These are phyloP conservation scores for Holothuria leucospilota DNA, from an alignment of 53 echinoderm and acorn worm genomes.

Conservation along the genomic window DNA sequence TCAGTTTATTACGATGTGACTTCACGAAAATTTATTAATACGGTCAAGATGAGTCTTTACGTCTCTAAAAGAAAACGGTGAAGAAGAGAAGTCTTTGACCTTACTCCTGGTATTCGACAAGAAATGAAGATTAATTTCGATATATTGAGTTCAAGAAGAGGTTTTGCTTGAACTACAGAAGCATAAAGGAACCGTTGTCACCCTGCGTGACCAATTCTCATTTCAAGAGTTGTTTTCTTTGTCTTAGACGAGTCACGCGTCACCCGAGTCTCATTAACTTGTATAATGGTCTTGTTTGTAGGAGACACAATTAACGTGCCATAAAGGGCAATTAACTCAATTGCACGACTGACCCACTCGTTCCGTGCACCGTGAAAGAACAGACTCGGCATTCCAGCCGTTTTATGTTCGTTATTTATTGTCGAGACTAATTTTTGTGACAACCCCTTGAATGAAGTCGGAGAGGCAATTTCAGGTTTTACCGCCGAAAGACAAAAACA, in stretches of 20 bases:
- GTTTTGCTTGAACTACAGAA: too few species aligned
- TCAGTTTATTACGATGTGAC: too few species aligned
- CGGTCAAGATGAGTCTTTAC: too few species aligned
- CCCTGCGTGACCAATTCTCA: too few species aligned
- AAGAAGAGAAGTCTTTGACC: too few species aligned
- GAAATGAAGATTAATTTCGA: too few species aligned
- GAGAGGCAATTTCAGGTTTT: conserved; percentile 29
- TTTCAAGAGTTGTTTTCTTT: conserved; percentile 14
- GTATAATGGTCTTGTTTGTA: conserved; percentile 45
- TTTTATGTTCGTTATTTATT: conserved; percentile 51
- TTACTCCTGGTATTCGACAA: too few species aligned
- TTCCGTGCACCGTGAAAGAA: conserved; percentile 31
- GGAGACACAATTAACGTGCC: conserved; percentile 14
- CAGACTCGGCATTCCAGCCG: conserved; percentile 43
- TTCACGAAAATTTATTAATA: too few species aligned
- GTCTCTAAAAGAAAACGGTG: too few species aligned
- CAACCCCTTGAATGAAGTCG: conserved; percentile 28
- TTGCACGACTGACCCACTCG: conserved; percentile 34
- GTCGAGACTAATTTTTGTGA: conserved; percentile 44
- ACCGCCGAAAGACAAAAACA: conserved; percentile 16
- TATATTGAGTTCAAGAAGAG: too few species aligned
- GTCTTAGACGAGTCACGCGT: conserved; percentile 27
- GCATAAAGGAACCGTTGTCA: too few species aligned
- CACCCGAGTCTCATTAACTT: conserved; percentile 37
- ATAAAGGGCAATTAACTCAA: conserved; percentile 55